Percentiles rank a stretch among this genome's conserved stretches.
These are phyloP conservation scores for Triplophysa tibetana DNA, from an alignment of 2,113 vertebrate species.

Conservation along the genomic window DNA sequence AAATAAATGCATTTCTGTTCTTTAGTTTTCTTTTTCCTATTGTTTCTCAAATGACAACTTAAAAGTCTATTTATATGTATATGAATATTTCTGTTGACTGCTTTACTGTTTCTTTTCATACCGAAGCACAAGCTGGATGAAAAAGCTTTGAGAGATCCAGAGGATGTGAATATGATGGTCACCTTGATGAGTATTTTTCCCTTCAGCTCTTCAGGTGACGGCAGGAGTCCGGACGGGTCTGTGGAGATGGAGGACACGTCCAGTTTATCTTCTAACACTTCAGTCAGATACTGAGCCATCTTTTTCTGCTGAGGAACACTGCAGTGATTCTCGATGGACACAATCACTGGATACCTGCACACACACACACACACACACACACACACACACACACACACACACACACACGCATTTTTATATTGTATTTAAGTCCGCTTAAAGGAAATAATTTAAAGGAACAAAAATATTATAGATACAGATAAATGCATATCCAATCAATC, in stretches of 20 bases:
- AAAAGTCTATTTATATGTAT: too few species aligned
- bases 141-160: not conserved
- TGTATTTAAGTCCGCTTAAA: too few species aligned
- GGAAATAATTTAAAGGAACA: too few species aligned
- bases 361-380: not conserved
- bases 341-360: slow-evolving; percentile 90
- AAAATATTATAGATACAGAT: too few species aligned
- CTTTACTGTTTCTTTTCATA: too few species aligned
- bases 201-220: slow-evolving; percentile 87
- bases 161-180: not conserved
- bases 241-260: slow-evolving; percentile 81
- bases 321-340: slow-evolving; percentile 98
- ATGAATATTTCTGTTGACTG: too few species aligned
- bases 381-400: not conserved
- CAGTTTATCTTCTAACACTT: slow-evolving; percentile 91
- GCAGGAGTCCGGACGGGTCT: slow-evolving; percentile 77
- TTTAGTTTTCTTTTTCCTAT: too few species aligned
- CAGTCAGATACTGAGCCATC: slow-evolving; percentile 91
- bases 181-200: slow-evolving; percentile 98
- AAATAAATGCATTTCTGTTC: too few species aligned
- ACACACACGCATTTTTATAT: not conserved
- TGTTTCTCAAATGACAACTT: too few species aligned
- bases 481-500: too few species aligned
- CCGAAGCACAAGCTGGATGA: not conserved
- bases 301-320: slow-evolving; percentile 95